Conservation (phyloP, 2,797 vertebrate genomes). For the Chelon auratus region DNA sequence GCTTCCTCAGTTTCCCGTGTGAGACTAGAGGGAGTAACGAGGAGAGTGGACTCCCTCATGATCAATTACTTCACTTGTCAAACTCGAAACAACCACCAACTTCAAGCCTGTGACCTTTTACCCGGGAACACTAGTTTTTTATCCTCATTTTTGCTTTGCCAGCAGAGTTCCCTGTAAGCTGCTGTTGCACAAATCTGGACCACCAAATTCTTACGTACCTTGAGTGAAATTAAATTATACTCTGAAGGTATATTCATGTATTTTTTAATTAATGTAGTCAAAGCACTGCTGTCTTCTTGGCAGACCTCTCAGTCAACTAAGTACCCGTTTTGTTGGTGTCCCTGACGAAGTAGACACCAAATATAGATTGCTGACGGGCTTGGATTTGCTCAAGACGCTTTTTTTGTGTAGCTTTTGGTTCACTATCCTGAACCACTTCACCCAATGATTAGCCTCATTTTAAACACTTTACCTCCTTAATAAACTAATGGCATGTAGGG, state of each 20-base stretch:
- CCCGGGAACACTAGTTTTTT: conserved; percentile 44
- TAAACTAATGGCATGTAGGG: neutral
- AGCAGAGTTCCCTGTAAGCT: conserved; percentile 37
- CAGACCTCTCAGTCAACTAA: too few species aligned
- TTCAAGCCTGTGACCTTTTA: conserved; percentile 64
- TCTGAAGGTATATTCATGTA: neutral
- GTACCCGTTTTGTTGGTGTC: too few species aligned
- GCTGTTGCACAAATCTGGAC: conserved; percentile 8
- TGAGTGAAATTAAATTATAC: neutral
- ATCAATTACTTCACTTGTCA: conserved; percentile 81
- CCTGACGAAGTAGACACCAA: too few species aligned
- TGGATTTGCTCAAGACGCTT: neutral
- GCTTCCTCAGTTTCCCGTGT: conserved; percentile 45
- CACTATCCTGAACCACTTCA: neutral
- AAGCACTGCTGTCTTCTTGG: too few species aligned
- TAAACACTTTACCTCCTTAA: neutral
- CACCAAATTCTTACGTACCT: neutral
- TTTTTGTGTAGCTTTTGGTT: neutral
- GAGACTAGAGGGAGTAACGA: conserved; percentile 55
- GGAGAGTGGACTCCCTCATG: conserved; percentile 74
- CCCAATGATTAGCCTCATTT: neutral
- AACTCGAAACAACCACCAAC: conserved; percentile 57
- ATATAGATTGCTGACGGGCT: neutral
- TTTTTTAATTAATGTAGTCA: too few species aligned
- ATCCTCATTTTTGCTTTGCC: conserved; percentile 44